phyloP scores from a whole-genome alignment of 2,888 invertebrate genomes.

The Parelbella ahira region DNA sequence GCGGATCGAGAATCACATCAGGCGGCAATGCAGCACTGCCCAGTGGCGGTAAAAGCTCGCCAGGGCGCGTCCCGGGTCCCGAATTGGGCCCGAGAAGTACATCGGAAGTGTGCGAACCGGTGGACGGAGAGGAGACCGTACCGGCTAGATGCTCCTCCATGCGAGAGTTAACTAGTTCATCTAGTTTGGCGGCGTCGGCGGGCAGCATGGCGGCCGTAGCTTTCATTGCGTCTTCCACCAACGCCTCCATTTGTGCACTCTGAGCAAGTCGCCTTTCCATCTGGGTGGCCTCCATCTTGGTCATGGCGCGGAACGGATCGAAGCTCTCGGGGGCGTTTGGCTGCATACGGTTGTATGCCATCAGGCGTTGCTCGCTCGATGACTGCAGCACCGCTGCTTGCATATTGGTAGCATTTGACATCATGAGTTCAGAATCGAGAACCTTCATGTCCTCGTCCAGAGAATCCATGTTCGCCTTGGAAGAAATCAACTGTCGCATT shows the following conservation, averaged over 20 bases:
- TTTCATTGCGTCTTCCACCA: slow-evolving; percentile 73
- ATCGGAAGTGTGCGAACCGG: no score
- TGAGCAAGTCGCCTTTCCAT: slow-evolving; percentile 60
- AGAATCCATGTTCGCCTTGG: slow-evolving; percentile 44
- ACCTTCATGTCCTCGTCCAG: slow-evolving; percentile 56
- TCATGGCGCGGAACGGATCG: slow-evolving; percentile 63
- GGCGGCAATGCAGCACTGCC: slow-evolving; percentile 71
- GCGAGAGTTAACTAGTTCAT: slow-evolving; percentile 79
- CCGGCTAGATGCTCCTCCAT: slow-evolving; percentile 65
- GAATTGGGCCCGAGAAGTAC: no score
- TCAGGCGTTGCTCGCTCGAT: slow-evolving; percentile 44
- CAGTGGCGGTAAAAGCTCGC: slow-evolving; percentile 52
- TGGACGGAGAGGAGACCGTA: no score
- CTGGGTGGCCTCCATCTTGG: slow-evolving; percentile 60
- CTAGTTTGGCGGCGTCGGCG: slow-evolving; percentile 72
- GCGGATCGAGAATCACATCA: slow-evolving; percentile 83
- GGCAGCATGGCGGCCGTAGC: slow-evolving; percentile 68
- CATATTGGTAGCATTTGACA: slow-evolving; percentile 43
- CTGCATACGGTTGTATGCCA: slow-evolving; percentile 48
- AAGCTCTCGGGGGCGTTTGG: slow-evolving; percentile 43
- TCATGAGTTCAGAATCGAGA: slow-evolving; percentile 55
- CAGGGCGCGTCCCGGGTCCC: no score
- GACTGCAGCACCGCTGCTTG: slow-evolving; percentile 39
- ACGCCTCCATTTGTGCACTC: slow-evolving; percentile 71
- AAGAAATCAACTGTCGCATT: slow-evolving; percentile 57